Evolutionary conservation across 2,797 vertebrate species (phyloP), one percentile per base, ranked within the genome.

Genomic region (Champsocephalus esox): DNA sequence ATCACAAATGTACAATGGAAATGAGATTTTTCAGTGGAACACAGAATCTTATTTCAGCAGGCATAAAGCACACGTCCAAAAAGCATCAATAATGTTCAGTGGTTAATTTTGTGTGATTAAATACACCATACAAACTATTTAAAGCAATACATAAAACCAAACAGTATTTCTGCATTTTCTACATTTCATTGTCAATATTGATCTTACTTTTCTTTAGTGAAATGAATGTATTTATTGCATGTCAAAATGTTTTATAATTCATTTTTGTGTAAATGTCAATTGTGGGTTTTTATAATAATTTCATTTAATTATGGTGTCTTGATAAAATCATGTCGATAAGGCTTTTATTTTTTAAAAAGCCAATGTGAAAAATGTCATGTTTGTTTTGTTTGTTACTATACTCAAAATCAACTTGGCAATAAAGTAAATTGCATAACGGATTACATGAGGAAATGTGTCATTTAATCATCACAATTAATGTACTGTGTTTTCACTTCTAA

Each of bases 191-290:
- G 91, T 92, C 84, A 85, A 91, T 92, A 90, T 87, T 89, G 91
- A 92, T 88, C 84, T 92, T 86, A 85, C 86, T 91, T 92, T 91
- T 88, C 90, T 92, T 94, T 93, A 91, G 88, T 92, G 94, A 96
- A 93, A 93, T 95, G 94, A 96, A 95, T 96, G 93, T 95, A 96
- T 96, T 96, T 96, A 96, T 96, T 96, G 95, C 95, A 96, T 95
- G 95, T 94, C 91, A 87, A 95, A 90, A 90, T 93, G 91, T 95
- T 95, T 96, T 94, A 92, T 94, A 92, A 86, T 88, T 87, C 70
- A 81, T 89, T 90, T 91, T 86, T 94, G 87, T 96, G 93, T 94
- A 95, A 91, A 95, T 94, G 92, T 93, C 66, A 92, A 87, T 87
- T 84, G 91, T 94, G 91, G 80, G 73, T 90, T 89, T 90, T 92